These are phyloP conservation scores for Onychorhynchus coronatus DNA, from an alignment of 2,113 vertebrate genomes.

Conservation along the genomic window DNA sequence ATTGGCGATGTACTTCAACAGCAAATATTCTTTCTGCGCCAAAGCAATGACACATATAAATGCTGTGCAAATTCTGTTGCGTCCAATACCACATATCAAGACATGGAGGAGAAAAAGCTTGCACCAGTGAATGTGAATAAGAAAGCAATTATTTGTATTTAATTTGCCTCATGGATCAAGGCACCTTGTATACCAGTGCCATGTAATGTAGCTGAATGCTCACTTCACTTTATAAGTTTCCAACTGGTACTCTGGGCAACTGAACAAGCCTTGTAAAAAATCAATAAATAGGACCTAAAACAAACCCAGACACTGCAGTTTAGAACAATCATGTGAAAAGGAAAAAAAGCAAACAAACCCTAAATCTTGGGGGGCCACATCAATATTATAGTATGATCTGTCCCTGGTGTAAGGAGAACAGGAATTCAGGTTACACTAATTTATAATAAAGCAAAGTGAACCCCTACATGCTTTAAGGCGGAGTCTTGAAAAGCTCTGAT, in stretches of 20 bases:
- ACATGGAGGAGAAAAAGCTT: neutral
- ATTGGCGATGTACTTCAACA: neutral
- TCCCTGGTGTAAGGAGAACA: neutral
- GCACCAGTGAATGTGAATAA: neutral
- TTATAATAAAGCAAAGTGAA: neutral
- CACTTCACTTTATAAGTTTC: neutral
- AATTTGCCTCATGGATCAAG: neutral
- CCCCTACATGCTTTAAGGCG: neutral
- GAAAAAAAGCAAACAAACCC: neutral
- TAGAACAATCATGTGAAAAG: neutral
- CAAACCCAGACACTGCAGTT: neutral
- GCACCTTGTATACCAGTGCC: neutral
- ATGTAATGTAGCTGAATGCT: neutral
- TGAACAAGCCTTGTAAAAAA: neutral
- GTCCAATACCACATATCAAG: neutral
- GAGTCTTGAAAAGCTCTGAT: neutral
- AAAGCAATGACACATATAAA: neutral
- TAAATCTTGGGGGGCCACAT: neutral
- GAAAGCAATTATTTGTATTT: neutral
- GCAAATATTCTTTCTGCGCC: neutral
- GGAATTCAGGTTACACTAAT: neutral
- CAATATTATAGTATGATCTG: neutral
- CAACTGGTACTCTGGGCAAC: neutral
- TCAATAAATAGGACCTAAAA: neutral
- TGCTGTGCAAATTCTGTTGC: neutral